Percentiles rank a stretch among this genome's conserved stretches.
Evolutionary conservation across 2,888 invertebrate species (phyloP).

Genomic region (Monoplex corrugatus): DNA sequence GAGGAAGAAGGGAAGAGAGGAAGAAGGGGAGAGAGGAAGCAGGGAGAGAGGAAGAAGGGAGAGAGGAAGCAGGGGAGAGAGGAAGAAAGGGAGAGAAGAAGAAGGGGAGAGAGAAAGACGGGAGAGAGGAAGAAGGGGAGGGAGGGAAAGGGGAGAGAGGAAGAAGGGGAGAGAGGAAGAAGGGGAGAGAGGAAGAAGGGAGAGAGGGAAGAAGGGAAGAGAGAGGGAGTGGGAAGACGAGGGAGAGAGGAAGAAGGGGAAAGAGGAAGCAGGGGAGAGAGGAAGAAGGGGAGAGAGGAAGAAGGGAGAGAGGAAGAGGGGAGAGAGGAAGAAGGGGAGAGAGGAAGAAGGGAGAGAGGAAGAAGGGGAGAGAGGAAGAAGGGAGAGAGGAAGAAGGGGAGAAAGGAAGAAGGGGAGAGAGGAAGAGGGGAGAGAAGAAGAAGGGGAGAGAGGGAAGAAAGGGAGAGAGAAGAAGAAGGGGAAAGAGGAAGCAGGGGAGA

Average conservation of each 20-base stretch:
- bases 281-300: neutral
- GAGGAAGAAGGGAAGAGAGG: neutral
- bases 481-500: neutral
- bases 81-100: no score
- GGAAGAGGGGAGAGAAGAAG: no score
- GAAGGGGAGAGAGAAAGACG: no score
- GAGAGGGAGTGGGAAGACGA: neutral
- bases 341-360: neutral
- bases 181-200: no score
- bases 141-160: neutral
- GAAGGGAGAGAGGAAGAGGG: neutral
- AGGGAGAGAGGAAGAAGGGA: neutral
- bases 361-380: no score
- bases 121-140: neutral
- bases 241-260: neutral
- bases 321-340: slow-evolving; percentile 6
- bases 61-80: neutral
- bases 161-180: neutral
- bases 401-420: no score
- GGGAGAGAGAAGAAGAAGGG: neutral
- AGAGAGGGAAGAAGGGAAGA: no score
- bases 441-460: neutral
- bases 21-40: neutral
- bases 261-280: neutral
- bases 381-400: no score